A percentile compares a stretch with the other conserved stretches of the same genome.
Conservation (phyloP, 2,888 invertebrate genomes). For the Chaitophorus viminalis region DNA sequence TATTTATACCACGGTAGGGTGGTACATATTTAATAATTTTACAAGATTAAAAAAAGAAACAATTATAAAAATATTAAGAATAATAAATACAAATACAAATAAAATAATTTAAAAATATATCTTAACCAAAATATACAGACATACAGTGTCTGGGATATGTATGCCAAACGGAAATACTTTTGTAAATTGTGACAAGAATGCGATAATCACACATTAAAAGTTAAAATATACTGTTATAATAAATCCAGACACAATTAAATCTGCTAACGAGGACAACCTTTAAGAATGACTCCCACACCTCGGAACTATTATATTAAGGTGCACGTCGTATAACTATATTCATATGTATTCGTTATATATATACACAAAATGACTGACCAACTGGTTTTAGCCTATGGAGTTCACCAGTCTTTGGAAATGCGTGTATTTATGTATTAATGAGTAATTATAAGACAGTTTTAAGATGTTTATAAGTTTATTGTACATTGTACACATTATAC, state of each 20-base stretch:
- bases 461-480: no score
- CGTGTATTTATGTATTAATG: no score
- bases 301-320: neutral
- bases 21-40: no score
- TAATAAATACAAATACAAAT: no score
- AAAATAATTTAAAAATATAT: no score
- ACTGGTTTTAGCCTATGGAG: neutral
- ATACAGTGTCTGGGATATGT: neutral
- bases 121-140: no score
- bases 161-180: neutral
- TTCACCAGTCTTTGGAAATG: neutral
- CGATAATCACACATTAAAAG: neutral
- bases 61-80: no score
- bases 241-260: neutral
- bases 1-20: no score
- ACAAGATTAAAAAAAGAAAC: no score
- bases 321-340: neutral
- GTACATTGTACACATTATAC: no score
- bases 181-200: slow-evolving; percentile 3
- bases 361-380: neutral
- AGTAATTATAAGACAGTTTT: no score
- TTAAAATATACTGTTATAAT: slow-evolving; percentile 1
- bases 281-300: neutral
- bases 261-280: neutral
- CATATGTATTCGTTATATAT: neutral